These are phyloP conservation scores for Miniopterus natalensis DNA, from an alignment of 2,113 vertebrate species.

Conservation along the genomic window DNA sequence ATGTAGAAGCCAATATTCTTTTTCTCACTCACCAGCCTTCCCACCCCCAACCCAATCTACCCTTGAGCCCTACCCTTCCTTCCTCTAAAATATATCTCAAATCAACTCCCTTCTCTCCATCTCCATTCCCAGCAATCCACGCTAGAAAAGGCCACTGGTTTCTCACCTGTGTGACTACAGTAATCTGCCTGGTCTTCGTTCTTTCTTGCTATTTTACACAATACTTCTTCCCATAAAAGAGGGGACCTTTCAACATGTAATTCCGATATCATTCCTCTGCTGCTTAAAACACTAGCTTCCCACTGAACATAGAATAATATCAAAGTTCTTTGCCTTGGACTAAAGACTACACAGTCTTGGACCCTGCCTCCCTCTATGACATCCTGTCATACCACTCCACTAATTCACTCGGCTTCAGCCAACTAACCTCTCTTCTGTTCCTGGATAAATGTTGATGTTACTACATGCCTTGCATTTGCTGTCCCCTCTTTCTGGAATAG, in stretches of 20 bases:
- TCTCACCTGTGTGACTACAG: background rate
- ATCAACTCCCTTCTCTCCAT: background rate
- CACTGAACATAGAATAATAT: background rate
- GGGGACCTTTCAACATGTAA: background rate
- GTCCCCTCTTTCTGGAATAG: background rate
- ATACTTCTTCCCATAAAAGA: background rate
- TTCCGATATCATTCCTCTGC: background rate
- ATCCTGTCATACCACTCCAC: background rate
- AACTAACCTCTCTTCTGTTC: background rate
- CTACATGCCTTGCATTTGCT: background rate
- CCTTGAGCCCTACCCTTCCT: background rate
- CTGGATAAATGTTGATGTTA: background rate
- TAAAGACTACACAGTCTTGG: background rate
- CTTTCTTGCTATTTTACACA: background rate
- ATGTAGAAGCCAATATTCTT: background rate
- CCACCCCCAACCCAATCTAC: background rate
- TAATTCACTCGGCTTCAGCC: background rate
- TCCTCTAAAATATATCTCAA: background rate
- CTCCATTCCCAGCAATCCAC: too few relatives aligned
- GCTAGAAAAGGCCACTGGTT: fast-evolving
- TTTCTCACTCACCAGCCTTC: background rate
- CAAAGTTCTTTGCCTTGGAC: background rate
- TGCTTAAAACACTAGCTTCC: background rate
- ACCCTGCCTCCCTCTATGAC: background rate
- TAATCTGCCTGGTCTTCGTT: background rate